phyloP scores from a whole-genome alignment of 2,113 vertebrate genomes.

The Neopipo cinnamomea region DNA sequence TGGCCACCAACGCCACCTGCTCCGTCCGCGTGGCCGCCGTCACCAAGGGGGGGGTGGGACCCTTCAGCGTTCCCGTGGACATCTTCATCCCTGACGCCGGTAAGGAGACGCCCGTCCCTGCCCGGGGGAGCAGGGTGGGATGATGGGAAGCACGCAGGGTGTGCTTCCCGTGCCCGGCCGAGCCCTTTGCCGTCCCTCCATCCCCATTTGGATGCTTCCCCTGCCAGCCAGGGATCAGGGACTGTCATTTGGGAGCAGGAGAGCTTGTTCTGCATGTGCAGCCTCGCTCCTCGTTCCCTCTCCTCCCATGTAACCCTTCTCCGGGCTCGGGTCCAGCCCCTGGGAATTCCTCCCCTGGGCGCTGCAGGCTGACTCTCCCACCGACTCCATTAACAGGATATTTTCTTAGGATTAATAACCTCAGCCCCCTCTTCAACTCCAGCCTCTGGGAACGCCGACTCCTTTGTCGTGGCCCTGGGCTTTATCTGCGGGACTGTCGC shows the following conservation, averaged over 20 bases:
- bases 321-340: neutral
- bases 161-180: neutral
- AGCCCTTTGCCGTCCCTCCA: neutral
- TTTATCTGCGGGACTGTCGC: constrained; percentile 77
- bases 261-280: neutral
- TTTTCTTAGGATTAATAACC: constrained; percentile 63
- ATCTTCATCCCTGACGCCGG: constrained; percentile 74
- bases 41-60: constrained; percentile 85
- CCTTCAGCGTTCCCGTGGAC: constrained; percentile 76
- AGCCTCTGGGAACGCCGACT: constrained; percentile 63
- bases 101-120: neutral
- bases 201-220: neutral
- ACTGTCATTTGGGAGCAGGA: neutral
- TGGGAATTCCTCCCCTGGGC: neutral
- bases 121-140: neutral
- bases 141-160: accelerated
- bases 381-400: neutral
- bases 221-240: neutral
- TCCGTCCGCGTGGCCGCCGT: constrained; percentile 83
- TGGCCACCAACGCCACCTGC: constrained; percentile 83
- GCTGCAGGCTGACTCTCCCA: neutral
- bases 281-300: neutral
- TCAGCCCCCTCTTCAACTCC: constrained; percentile 79
- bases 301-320: accelerated
- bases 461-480: constrained; percentile 75